Evolutionary conservation across 2,888 invertebrate genomes (phyloP).

Genomic region (Pedicia rivosa): DNA sequence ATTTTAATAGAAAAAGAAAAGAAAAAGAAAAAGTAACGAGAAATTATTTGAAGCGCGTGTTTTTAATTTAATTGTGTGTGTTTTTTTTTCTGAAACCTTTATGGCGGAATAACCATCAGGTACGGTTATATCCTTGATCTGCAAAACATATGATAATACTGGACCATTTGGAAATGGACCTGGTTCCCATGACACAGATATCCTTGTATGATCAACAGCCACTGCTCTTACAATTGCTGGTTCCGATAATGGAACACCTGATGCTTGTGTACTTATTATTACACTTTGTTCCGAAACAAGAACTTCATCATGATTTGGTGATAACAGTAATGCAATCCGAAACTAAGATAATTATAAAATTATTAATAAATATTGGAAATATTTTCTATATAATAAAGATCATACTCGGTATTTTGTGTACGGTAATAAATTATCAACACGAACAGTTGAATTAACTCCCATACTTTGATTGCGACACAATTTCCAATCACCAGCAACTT

Average conservation of each 20-base stretch:
- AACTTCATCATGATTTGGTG: constrained; percentile 47
- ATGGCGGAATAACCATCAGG: constrained; percentile 42
- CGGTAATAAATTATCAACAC: constrained; percentile 64
- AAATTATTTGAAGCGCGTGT: constrained; percentile 1
- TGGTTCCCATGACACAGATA: constrained; percentile 78
- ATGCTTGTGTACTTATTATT: constrained; percentile 56
- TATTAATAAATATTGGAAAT: not conserved
- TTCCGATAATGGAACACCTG: constrained; percentile 58
- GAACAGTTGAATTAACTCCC: constrained; percentile 45
- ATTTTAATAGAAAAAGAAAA: not conserved
- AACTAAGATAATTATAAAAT: constrained; percentile 41
- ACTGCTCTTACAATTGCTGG: constrained; percentile 59
- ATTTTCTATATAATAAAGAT: not conserved
- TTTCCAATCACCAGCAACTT: constrained; percentile 59
- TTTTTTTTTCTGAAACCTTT: no score
- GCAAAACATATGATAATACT: constrained; percentile 68
- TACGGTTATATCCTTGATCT: constrained; percentile 42
- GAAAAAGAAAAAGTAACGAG: constrained; percentile 6
- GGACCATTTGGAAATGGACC: constrained; percentile 80
- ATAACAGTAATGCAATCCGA: constrained; percentile 66
- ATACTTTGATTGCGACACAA: constrained; percentile 61
- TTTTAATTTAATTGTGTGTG: no score
- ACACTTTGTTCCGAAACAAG: constrained; percentile 60
- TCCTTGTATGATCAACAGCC: constrained; percentile 64
- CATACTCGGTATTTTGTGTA: constrained; percentile 78